Evolutionary conservation across 2,113 vertebrate genomes (phyloP).

Genomic region (Trochalopteron elliotii): DNA sequence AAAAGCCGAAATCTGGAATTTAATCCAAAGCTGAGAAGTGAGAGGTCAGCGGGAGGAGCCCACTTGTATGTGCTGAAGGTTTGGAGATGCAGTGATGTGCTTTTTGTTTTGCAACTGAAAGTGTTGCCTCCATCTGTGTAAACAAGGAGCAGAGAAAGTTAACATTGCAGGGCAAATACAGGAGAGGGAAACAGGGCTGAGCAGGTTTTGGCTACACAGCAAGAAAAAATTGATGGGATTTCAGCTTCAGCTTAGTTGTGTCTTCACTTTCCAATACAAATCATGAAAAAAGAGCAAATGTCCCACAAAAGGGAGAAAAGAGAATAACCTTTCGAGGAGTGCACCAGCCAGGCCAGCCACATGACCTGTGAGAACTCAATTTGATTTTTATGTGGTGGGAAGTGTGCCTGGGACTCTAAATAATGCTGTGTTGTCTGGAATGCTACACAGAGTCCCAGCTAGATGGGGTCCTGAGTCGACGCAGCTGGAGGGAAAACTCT

Average conservation of each 20-base stretch:
- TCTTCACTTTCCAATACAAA: not conserved
- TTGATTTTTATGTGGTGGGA: not conserved
- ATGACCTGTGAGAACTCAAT: not conserved
- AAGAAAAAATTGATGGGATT: not conserved
- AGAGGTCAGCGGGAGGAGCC: not conserved
- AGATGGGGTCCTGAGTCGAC: not conserved
- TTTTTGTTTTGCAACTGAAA: not conserved
- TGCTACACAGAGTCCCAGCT: not conserved
- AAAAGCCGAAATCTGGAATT: not conserved
- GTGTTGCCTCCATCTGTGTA: constrained; percentile 13
- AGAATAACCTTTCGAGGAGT: not conserved
- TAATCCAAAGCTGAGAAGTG: not conserved
- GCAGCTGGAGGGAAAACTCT: not conserved
- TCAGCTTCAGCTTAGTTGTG: not conserved
- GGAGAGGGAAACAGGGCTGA: not conserved
- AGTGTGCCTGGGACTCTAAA: not conserved
- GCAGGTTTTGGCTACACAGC: not conserved
- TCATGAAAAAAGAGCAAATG: not conserved
- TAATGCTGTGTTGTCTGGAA: not conserved
- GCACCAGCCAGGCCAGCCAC: not conserved
- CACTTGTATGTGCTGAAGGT: rapidly evolving
- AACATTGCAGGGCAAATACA: not conserved
- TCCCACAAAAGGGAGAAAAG: not conserved
- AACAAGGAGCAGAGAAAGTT: not conserved
- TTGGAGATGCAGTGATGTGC: not conserved